A percentile compares a stretch with the other conserved stretches of the same genome.
Conservation (phyloP, 2,888 invertebrate genomes). For the Leptothorax acervorum region DNA sequence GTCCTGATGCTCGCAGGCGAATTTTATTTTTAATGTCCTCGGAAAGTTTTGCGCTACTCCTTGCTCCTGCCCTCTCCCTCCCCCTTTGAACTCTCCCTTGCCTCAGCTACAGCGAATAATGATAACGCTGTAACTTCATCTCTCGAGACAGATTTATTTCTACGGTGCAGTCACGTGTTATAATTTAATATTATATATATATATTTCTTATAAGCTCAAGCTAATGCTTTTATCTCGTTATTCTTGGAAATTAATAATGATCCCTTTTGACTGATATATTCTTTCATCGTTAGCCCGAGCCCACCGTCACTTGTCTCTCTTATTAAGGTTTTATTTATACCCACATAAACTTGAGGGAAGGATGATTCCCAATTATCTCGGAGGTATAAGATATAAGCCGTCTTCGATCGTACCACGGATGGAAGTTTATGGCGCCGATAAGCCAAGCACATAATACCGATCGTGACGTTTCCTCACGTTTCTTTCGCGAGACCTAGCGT, state of each 20-base stretch:
- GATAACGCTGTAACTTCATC: constrained; percentile 11
- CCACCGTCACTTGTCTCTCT: background rate
- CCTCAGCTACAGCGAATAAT: background rate
- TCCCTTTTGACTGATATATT: background rate
- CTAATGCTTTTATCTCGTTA: constrained; percentile 6
- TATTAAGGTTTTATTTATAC: constrained; percentile 38
- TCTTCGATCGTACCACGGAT: constrained; percentile 51
- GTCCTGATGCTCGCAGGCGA: constrained; percentile 37
- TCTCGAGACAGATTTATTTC: constrained; percentile 1
- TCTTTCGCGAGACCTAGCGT: constrained; percentile 56
- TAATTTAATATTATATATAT: background rate
- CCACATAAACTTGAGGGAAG: constrained; percentile 39
- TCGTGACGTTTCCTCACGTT: constrained; percentile 65
- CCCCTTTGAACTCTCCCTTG: background rate
- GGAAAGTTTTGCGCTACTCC: constrained; percentile 7
- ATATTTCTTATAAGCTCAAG: background rate
- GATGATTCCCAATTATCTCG: constrained; percentile 71
- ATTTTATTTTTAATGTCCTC: constrained; percentile 38
- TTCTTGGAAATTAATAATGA: constrained; percentile 16
- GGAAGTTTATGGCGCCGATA: constrained; percentile 68
- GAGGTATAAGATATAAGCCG: constrained; percentile 60
- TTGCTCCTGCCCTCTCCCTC: too few relatives aligned
- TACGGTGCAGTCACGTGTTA: background rate
- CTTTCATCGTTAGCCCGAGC: background rate
- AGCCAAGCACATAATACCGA: constrained; percentile 56